Evolutionary conservation across 2,888 invertebrate genomes (phyloP), one percentile per base, ranked within the genome.

Genomic region (Thumatha senex): DNA sequence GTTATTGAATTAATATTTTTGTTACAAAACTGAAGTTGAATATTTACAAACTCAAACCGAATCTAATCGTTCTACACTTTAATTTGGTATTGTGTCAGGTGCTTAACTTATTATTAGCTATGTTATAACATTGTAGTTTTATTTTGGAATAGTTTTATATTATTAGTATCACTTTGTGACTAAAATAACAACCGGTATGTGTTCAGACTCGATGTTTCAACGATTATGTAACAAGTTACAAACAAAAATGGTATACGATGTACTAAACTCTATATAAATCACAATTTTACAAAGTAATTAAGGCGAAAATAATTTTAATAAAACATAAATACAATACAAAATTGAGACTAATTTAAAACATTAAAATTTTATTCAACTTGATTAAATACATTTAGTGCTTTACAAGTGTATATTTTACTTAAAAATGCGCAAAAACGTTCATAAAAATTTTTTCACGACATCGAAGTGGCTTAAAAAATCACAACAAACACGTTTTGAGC

Each of bases 401-500:
- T 69, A 71, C 56, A 63, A 70, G 72, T 76, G 70, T 75, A 76
- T 71, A 76, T 68, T 72, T 63, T 65, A 65, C 60, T 72, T 78
- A 85, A 80, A 87, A 84, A 82, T 77, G 85, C 89, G 89, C 89
- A 90, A 90, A 89, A 87, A 89, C 90, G 85, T 86, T 86, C 75
- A 82, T 79, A 88, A 86, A 86, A 84, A 73, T 75, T 61, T 76
- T 65, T 76, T 64, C 80, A 88, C 86, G 82, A 89, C 89, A 89
- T 72, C 82, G 83, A 89, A 89, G 85, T 73, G 68, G 76, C 77
- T 65, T 74, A 79, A 80, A 83, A 79, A 80, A 74, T 77, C 78
- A 86, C 82, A 82, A 74, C 70, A 64, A 81, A 82, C 77, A 80
- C 67, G 46, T 72, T 65, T 86, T 76, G 73, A 76, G 75, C 74